phyloP scores from a whole-genome alignment of 2,797 vertebrate genomes.

The Hoplostethus atlanticus region DNA sequence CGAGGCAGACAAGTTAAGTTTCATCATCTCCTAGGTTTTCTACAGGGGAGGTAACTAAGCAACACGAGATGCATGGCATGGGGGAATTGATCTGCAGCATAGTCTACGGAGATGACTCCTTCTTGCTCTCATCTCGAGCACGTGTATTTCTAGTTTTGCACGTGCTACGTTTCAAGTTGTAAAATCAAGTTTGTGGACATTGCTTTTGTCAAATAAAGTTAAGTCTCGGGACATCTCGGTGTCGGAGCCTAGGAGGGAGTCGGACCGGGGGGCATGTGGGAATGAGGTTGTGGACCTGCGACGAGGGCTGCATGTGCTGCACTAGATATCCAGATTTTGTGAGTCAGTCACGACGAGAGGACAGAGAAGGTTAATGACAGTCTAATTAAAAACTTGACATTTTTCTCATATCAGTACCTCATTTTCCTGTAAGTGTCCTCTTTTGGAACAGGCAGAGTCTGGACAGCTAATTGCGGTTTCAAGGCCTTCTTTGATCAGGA shows the following conservation, averaged over 20 bases:
- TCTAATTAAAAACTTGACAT: background rate
- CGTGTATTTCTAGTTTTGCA: background rate
- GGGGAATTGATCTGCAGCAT: background rate
- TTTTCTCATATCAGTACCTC: constrained; percentile 84
- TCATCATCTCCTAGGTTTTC: background rate
- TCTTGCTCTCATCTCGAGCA: constrained; percentile 3
- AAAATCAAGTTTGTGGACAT: background rate
- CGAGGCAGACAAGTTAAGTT: constrained; percentile 4
- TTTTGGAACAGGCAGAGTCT: constrained; percentile 95
- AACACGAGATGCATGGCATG: background rate
- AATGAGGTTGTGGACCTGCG: background rate
- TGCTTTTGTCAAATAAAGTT: too few species aligned
- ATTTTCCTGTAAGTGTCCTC: constrained; percentile 95
- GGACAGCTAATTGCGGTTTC: constrained; percentile 98
- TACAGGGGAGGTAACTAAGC: background rate
- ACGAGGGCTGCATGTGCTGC: background rate
- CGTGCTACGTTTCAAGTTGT: background rate
- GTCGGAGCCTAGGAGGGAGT: background rate
- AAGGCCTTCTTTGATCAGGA: constrained; percentile 97
- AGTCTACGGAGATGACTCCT: background rate
- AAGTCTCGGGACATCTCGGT: too few species aligned
- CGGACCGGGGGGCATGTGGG: too few species aligned
- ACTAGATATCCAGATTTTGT: background rate
- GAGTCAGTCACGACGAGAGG: background rate
- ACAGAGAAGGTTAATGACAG: background rate